A percentile compares a stretch with the other conserved stretches of the same genome.
These are phyloP conservation scores for Griposia aprilina DNA, from an alignment of 2,888 invertebrate genomes.

Conservation along the genomic window DNA sequence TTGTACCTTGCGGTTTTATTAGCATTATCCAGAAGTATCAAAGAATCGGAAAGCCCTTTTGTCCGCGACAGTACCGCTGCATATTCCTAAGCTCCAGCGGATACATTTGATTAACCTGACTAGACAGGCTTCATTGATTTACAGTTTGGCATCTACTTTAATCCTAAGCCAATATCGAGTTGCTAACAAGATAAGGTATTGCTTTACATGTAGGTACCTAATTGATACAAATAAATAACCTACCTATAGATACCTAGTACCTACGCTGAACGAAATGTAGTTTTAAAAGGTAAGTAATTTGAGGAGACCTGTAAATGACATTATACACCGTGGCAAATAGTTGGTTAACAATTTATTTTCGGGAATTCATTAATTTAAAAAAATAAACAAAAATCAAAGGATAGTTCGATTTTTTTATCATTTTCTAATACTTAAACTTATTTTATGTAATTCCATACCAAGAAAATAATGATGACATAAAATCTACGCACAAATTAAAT, in stretches of 20 bases:
- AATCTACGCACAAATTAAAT: background rate
- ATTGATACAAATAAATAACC: too few relatives aligned
- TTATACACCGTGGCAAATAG: background rate
- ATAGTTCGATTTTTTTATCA: background rate
- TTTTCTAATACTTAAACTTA: background rate
- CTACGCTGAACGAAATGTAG: background rate
- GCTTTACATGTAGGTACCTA: background rate
- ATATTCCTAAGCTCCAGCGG: constrained; percentile 85
- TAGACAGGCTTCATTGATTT: constrained; percentile 90
- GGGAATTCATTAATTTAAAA: background rate
- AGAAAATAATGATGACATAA: background rate
- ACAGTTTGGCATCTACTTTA: constrained; percentile 88
- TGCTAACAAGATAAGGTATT: constrained; percentile 58
- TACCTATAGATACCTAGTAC: background rate
- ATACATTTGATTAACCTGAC: constrained; percentile 90
- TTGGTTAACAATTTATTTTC: background rate
- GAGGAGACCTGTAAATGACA: too few relatives aligned
- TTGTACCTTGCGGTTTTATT: background rate
- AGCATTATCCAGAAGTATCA: background rate
- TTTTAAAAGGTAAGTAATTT: background rate
- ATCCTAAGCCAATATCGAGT: constrained; percentile 81
- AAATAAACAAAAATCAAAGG: background rate
- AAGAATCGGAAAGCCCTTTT: constrained; percentile 30
- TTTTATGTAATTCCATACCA: background rate
- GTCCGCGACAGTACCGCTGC: constrained; percentile 75